Evolutionary conservation across 2,113 vertebrate species (phyloP).

Genomic region (Cyrtonyx montezumae): DNA sequence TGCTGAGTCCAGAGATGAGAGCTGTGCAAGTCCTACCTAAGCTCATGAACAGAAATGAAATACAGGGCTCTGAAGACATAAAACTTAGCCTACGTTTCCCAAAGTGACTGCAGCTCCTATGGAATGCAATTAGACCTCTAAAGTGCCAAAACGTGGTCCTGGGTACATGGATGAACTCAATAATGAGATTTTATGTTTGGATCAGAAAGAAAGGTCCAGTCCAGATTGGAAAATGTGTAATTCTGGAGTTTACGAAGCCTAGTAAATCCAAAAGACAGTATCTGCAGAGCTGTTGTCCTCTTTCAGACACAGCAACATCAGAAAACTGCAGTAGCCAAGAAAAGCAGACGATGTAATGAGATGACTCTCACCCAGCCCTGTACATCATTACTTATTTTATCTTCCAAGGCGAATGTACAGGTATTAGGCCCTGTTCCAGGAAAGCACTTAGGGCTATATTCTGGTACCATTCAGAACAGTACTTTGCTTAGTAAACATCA

Average conservation of each 20-base stretch:
- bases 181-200: not conserved
- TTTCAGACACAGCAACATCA: not conserved
- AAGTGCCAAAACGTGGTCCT: not conserved
- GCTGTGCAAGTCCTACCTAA: not conserved
- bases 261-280: conserved; percentile 17
- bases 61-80: not conserved
- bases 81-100: not conserved
- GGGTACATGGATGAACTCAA: not conserved
- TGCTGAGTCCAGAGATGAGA: not conserved
- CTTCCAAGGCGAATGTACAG: conserved; percentile 36
- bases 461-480: not conserved
- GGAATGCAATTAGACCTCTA: not conserved
- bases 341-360: conserved; percentile 52
- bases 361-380: conserved; percentile 42
- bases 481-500: conserved; percentile 17
- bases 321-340: conserved; percentile 50
- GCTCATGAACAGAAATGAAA: not conserved
- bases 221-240: not conserved
- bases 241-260: not conserved
- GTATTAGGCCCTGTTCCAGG: conserved; percentile 58
- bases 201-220: not conserved
- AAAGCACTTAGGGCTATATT: conserved; percentile 58
- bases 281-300: not conserved
- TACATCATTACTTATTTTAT: conserved; percentile 58
- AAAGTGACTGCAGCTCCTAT: not conserved